Evolutionary conservation across 1,140 invertebrate genomes (phyloP).

Genomic region (Camponotus vicinus): DNA sequence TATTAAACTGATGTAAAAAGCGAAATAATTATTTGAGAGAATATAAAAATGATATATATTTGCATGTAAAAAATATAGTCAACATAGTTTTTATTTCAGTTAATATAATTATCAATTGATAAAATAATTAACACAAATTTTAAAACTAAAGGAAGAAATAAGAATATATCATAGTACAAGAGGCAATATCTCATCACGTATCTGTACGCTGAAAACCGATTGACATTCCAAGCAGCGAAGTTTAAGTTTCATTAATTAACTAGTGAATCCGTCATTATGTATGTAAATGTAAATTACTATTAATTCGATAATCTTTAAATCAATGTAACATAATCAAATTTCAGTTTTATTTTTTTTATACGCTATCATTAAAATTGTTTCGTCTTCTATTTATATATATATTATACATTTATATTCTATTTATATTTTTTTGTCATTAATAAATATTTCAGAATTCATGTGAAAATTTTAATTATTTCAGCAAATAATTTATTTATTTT

Average conservation of each 20-base stretch:
- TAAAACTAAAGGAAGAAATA: neutral
- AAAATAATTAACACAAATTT: slow-evolving; percentile 18
- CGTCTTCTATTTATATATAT: neutral
- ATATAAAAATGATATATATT: neutral
- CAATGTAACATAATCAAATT: neutral
- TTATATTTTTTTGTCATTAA: no score
- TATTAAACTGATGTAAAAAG: neutral
- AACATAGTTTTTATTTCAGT: neutral
- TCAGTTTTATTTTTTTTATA: neutral
- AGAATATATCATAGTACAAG: neutral
- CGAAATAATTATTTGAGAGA: neutral
- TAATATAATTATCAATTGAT: neutral
- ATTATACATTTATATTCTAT: no score
- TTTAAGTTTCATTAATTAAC: neutral
- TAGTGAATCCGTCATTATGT: neutral
- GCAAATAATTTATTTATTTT: neutral
- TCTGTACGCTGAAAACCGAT: neutral
- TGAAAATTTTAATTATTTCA: neutral
- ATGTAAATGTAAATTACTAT: slow-evolving; percentile 12
- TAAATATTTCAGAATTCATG: no score
- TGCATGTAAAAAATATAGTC: neutral
- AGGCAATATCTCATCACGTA: neutral
- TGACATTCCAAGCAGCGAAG: neutral
- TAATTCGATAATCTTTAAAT: neutral
- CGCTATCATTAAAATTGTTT: neutral